Percentiles rank a stretch among this genome's conserved stretches.
Conservation (phyloP, 1,140 invertebrate species). For the Nebria ingens region DNA sequence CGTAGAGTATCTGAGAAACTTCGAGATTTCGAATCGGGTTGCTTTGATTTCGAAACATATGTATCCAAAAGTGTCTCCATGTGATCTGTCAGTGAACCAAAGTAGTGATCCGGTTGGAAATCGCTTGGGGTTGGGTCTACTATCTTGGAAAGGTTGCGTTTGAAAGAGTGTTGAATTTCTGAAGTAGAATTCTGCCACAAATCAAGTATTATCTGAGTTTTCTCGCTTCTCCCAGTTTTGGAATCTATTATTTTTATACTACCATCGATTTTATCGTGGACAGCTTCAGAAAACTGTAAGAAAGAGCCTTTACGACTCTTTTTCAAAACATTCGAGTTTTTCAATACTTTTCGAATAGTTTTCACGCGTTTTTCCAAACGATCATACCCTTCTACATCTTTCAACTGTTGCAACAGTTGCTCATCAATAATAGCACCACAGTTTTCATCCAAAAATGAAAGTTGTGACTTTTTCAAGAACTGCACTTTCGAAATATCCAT, state of each 20-base stretch:
- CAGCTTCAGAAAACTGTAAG: background rate
- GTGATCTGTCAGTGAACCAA: conserved; percentile 73
- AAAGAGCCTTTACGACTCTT: background rate
- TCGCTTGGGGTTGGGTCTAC: too few relatives aligned
- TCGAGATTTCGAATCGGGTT: conserved; percentile 36
- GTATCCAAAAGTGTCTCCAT: conserved; percentile 56
- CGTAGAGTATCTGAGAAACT: conserved; percentile 61
- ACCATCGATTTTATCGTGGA: conserved; percentile 13
- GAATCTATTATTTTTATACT: conserved; percentile 26
- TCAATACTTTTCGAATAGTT: conserved; percentile 24
- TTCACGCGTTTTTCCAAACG: conserved; percentile 39
- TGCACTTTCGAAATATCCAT: conserved; percentile 82
- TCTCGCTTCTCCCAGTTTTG: conserved; percentile 28
- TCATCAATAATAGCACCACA: conserved; percentile 50
- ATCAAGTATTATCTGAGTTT: conserved; percentile 44
- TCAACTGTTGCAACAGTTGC: conserved; percentile 44
- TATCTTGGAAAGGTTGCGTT: too few relatives aligned
- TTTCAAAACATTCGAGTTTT: background rate
- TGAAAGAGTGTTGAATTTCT: conserved; percentile 46
- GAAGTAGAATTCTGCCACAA: conserved; percentile 49
- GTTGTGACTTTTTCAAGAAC: conserved; percentile 69
- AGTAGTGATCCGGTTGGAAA: conserved; percentile 60
- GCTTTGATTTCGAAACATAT: conserved; percentile 43
- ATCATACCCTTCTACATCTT: conserved; percentile 37
- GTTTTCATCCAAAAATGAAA: conserved; percentile 78